Evolutionary conservation across 2,888 invertebrate genomes (phyloP), one percentile per base, ranked within the genome.

Genomic region (Galerucella calmariensis): DNA sequence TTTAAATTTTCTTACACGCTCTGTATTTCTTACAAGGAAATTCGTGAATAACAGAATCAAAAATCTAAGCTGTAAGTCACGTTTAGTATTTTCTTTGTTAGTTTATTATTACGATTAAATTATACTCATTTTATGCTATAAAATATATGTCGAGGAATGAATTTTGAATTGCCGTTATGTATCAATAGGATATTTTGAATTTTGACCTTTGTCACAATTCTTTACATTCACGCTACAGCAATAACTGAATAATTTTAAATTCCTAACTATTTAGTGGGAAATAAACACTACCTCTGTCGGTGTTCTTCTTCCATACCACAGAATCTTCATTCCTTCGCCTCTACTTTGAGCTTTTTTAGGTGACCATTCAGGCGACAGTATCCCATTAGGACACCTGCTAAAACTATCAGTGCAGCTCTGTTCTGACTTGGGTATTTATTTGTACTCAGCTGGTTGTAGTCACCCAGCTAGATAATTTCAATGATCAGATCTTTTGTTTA

Each of bases 21-120:
- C 16, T 16, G 51, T n/a, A 51, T 12, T 16, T 16, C 56, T 8
- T 10, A 56, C 16, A 56, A 56, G 20, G 56, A 56, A 56, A 56
- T 56, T 20, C 20, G 53, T 56, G 53, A n/a, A 16, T 8, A 56
- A 16, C 16, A 51, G 12, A 51, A 14, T 51, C 2, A n/a, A 53
- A 53, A 56, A 56, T 20, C 20, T 56, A 56, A 56, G 10, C 16
- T 9, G 56, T 56, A 56, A 56, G 56, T 56, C 56, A 56, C 56
- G 56, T 56, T 56, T 20, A 2, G n/a, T 20, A 8, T 6, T 9
- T 20, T n/a, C 16, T 56, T 56, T 56, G 56, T 56, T 20, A 56
- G 16, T 16, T 20, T 8, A 56, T 56, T 56, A 16, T 56, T 20
- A 56, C 56, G 20, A 56, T 20, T 16, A 16, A 56, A 56, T 56